Base-by-base conservation (phyloP, 1,140 invertebrate genomes). In the Drosophila bocqueti region DNA sequence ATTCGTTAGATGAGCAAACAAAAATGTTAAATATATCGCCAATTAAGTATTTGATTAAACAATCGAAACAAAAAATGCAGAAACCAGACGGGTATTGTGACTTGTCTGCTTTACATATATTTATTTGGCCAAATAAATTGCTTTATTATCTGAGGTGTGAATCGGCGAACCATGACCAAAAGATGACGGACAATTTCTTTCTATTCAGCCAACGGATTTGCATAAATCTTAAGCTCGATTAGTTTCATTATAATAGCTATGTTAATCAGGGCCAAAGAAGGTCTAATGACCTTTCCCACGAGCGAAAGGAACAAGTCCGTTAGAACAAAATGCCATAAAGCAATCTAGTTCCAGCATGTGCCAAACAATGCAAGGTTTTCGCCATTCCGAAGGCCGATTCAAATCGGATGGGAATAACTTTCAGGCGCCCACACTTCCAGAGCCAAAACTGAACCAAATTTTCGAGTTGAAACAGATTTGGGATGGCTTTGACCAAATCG, bases 121-220 rank as follows among this genome's bases (percentile, higher is more conserved):
- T 71, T 58, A 58, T 72, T 68, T 15, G 45, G n/a, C 21, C 16
- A 72, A 52, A 73, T 52, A 73, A 73, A 73, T 73, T 50, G 64
- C 52, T 78, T 78, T 78, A 78, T 78, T 78, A 63, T 58, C 64
- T 6, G 34, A 79, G 59, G 75, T 78, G 75, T 78, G 76, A 78
- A 78, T 58, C 46, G 38, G 36, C 43, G 45, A 78, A 58, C 31
- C 64, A 69, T 78, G 50, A 69, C 36, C 43, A 62, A 5, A 52
- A 24, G 57, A 45, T 73, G 68, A 61, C 46, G 16, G 47, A 61
- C 42, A 36, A 40, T 43, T 74, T 74, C 54, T 52, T 50, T 73
- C 54, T 36, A 18, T 61, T 68, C 49, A 47, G 43, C 34, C 38
- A n/a, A 11, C 2, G 26, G 58, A 71, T 79, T 71, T 79, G 76